Conservation (phyloP, 2,888 invertebrate species). For the Lasius fuliginosus region DNA sequence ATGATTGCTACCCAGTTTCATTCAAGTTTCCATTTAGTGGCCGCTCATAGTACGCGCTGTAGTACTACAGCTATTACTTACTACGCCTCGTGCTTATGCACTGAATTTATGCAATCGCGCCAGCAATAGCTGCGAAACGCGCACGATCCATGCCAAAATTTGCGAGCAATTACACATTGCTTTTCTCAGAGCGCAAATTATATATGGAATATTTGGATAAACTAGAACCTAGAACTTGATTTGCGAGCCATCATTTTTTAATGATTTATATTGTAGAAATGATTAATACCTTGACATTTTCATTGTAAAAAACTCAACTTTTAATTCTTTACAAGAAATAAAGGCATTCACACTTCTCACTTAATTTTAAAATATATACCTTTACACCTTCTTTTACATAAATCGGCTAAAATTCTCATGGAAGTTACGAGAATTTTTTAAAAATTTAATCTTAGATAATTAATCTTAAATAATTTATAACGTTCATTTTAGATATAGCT, state of each 20-base stretch:
- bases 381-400: background rate
- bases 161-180: constrained; percentile 27
- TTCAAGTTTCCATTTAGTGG: constrained; percentile 79
- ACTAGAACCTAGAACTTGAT: background rate
- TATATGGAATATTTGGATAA: background rate
- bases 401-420: background rate
- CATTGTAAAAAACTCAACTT: background rate
- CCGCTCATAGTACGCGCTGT: constrained; percentile 74
- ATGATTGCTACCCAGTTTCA: constrained; percentile 75
- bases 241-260: background rate
- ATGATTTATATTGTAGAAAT: background rate
- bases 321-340: background rate
- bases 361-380: background rate
- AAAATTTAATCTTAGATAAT: background rate
- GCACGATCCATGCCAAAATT: constrained; percentile 25
- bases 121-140: constrained; percentile 72
- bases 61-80: constrained; percentile 74
- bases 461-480: background rate
- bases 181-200: background rate
- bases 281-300: background rate
- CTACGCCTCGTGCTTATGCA: constrained; percentile 73
- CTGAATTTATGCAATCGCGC: constrained; percentile 74
- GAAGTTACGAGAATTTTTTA: background rate
- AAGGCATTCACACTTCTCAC: background rate
- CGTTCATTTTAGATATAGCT: background rate